Percentiles rank a stretch among this genome's conserved stretches.
These are phyloP conservation scores for Crotalus tigris DNA, from an alignment of 2,113 vertebrate genomes.

Conservation along the genomic window DNA sequence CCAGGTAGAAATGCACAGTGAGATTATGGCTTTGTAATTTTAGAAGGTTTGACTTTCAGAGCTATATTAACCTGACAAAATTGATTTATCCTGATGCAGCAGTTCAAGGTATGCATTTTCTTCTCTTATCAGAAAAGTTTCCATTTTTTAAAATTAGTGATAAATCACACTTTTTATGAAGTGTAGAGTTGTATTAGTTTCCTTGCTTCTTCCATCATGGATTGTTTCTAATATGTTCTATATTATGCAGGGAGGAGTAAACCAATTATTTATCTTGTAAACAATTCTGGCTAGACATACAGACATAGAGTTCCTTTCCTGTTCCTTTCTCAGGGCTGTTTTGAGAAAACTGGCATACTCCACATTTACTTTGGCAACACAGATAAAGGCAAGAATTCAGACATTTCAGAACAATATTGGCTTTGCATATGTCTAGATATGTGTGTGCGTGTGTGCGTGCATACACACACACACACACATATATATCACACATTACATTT, in stretches of 20 bases:
- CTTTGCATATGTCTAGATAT: constrained; percentile 16
- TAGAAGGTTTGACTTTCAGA: constrained; percentile 51
- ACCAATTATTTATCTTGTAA: constrained; percentile 60
- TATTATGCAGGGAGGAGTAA: constrained; percentile 69
- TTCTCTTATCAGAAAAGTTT: constrained; percentile 62
- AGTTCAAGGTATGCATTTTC: constrained; percentile 47
- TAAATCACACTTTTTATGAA: constrained; percentile 70
- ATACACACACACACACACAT: fast-evolving
- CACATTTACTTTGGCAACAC: constrained; percentile 23
- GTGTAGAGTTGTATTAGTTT: constrained; percentile 70
- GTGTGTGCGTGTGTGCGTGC: background rate
- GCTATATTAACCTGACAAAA: constrained; percentile 45
- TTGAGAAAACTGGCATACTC: constrained; percentile 27
- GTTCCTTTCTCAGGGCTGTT: constrained; percentile 62
- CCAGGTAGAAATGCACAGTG: constrained; percentile 38
- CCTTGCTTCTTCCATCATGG: constrained; percentile 74
- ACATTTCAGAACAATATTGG: constrained; percentile 29
- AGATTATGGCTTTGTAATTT: constrained; percentile 52
- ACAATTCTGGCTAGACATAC: constrained; percentile 57
- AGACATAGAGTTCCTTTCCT: constrained; percentile 23
- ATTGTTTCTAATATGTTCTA: constrained; percentile 75
- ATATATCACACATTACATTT: background rate
- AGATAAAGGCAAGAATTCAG: constrained; percentile 32
- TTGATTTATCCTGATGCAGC: constrained; percentile 39
- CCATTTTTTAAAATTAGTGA: constrained; percentile 65